phyloP scores from a whole-genome alignment of 2,888 invertebrate species.

The Trissoscelio sp. region DNA sequence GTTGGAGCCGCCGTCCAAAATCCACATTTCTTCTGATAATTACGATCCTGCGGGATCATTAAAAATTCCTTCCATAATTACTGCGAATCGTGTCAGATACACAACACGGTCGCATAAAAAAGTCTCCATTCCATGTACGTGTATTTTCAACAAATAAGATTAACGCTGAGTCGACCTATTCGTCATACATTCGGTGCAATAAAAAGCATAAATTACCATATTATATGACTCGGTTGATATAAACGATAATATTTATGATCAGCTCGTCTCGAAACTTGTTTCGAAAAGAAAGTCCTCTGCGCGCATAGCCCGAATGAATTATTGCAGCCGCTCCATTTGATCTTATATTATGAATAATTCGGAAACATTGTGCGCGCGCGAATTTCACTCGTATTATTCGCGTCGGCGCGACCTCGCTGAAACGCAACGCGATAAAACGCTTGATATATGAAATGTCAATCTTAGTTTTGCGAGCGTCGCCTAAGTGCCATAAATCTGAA shows the following conservation, averaged over 20 bases:
- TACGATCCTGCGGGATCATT: constrained; percentile 54
- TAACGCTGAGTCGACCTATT: constrained; percentile 62
- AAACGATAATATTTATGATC: constrained; percentile 69
- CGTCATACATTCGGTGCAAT: constrained; percentile 68
- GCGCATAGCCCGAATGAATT: constrained; percentile 64
- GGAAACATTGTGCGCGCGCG: constrained; percentile 67
- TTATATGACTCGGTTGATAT: constrained; percentile 68
- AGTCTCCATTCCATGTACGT: constrained; percentile 8
- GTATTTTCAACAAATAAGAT: constrained; percentile 66
- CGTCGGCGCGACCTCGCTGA: constrained; percentile 52
- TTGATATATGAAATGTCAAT: constrained; percentile 65
- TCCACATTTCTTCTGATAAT: constrained; percentile 60
- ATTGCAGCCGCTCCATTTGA: constrained; percentile 68
- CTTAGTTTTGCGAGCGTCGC: constrained; percentile 59
- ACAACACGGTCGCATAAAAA: constrained; percentile 53
- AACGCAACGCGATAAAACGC: constrained; percentile 61
- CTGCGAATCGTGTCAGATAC: constrained; percentile 56
- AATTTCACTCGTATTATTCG: constrained; percentile 64
- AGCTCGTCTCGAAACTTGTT: constrained; percentile 68
- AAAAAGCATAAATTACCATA: constrained; percentile 69
- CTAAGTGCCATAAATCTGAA: constrained; percentile 44
- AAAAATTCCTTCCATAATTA: constrained; percentile 63
- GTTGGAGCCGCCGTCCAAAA: constrained; percentile 57
- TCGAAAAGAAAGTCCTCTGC: constrained; percentile 68
- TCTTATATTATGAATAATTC: constrained; percentile 69